Evolutionary conservation across 2,797 vertebrate genomes (phyloP).

Genomic region (Poeciliopsis presidionis): DNA sequence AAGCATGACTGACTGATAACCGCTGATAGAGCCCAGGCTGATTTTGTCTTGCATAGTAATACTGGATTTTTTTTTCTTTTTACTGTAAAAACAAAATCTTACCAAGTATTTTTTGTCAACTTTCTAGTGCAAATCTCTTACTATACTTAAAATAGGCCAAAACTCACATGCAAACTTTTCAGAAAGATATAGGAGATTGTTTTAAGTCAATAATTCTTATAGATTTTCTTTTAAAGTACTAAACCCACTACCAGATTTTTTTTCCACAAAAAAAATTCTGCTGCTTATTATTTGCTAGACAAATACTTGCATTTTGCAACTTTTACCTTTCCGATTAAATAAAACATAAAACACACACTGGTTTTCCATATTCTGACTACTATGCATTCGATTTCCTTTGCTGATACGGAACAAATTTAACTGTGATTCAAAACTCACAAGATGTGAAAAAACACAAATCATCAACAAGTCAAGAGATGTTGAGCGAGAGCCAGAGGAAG

Average conservation of each 20-base stretch:
- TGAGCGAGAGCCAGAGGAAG: constrained; percentile 41
- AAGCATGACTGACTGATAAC: constrained; percentile 18
- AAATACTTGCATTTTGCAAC: too few species aligned
- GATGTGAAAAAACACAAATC: constrained; percentile 1
- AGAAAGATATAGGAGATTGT: too few species aligned
- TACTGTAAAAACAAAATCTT: too few species aligned
- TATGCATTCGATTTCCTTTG: constrained; percentile 1
- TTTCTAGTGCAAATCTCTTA: background rate
- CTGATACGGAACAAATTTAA: constrained; percentile 19
- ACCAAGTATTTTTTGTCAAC: background rate
- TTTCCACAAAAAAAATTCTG: too few species aligned
- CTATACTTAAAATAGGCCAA: too few species aligned
- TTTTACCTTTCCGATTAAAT: background rate
- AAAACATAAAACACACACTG: background rate
- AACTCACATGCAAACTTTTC: too few species aligned
- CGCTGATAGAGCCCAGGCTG: constrained; percentile 8
- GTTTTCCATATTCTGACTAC: background rate
- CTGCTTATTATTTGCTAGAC: too few species aligned
- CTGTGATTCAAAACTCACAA: constrained; percentile 12
- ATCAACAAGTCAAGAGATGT: constrained; percentile 28
- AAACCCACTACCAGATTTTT: too few species aligned
- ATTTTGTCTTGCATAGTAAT: constrained; percentile 14
- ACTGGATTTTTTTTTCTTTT: constrained; percentile 2
- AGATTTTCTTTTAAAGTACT: too few species aligned
- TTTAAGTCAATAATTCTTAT: too few species aligned